Conservation (phyloP, 2,797 vertebrate species). For the Tiaroga cobitis region DNA sequence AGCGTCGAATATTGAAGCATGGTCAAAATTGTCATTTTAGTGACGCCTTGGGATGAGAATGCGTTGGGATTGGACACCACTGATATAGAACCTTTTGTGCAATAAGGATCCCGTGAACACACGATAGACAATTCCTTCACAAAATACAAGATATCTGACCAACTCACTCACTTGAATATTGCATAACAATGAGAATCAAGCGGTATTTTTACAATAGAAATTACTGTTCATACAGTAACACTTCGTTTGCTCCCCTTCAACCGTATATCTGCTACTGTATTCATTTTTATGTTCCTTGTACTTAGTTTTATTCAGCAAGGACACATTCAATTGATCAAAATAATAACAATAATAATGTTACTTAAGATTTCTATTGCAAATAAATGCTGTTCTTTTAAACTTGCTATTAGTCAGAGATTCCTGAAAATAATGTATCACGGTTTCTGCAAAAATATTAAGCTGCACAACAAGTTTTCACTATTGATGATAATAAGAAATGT, state of each 20-base stretch:
- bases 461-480: no score
- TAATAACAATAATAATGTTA: no score
- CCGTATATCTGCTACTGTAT: no score
- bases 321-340: background rate
- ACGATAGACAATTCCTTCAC: background rate
- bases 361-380: background rate
- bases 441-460: background rate
- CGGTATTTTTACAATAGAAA: background rate
- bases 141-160: background rate
- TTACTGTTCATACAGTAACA: no score
- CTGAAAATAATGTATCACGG: background rate
- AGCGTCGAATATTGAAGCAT: no score
- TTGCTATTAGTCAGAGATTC: background rate
- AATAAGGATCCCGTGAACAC: background rate
- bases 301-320: background rate
- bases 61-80: background rate
- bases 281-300: background rate
- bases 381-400: background rate
- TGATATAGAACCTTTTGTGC: background rate
- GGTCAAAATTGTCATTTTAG: no score
- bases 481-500: background rate
- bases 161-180: background rate
- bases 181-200: background rate
- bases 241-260: no score
- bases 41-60: no score